Evolutionary conservation across 2,113 vertebrate genomes (phyloP).

Genomic region (Motacilla alba): DNA sequence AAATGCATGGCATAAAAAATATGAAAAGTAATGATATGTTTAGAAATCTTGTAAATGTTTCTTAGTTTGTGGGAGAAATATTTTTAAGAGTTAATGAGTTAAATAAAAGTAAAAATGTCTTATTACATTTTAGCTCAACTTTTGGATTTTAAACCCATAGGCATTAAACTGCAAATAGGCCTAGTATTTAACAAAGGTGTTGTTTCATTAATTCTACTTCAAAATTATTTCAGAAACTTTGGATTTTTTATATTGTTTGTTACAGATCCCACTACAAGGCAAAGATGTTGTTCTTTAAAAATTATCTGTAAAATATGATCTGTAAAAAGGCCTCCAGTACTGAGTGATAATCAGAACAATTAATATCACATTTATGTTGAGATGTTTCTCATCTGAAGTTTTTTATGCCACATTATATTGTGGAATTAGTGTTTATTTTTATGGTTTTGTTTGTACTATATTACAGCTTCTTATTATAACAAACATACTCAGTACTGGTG

Average conservation of each 20-base stretch:
- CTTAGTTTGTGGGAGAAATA: neutral
- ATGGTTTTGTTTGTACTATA: neutral
- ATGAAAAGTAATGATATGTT: neutral
- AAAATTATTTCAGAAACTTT: neutral
- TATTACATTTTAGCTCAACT: neutral
- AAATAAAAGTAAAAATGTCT: neutral
- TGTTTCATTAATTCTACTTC: neutral
- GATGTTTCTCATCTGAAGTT: neutral
- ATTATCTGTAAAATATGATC: neutral
- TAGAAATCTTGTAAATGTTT: neutral
- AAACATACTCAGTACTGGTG: neutral
- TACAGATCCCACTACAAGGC: neutral
- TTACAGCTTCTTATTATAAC: neutral
- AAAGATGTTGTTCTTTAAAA: neutral
- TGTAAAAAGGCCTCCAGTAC: neutral
- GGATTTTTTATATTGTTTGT: neutral
- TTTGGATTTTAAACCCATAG: neutral
- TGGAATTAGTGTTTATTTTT: neutral
- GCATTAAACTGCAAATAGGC: neutral
- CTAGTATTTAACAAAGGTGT: neutral
- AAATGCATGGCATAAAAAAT: neutral
- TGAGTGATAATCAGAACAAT: neutral
- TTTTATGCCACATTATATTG: neutral
- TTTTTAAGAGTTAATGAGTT: neutral
- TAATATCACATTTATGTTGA: neutral